Evolutionary conservation across 1,140 invertebrate species (phyloP).

Genomic region (Lasaia peninsularis): DNA sequence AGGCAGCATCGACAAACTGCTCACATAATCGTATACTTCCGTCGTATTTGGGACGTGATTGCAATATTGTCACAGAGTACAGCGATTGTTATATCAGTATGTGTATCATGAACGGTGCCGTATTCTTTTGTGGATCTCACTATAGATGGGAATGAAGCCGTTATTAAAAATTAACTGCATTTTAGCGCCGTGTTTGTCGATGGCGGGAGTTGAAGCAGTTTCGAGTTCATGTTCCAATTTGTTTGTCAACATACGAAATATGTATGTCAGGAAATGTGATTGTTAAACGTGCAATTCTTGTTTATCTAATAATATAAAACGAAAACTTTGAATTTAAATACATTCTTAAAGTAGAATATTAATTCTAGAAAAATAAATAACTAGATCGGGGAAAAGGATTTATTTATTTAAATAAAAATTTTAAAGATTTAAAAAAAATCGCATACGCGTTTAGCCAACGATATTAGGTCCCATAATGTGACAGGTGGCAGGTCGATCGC

Average conservation of each 20-base stretch:
- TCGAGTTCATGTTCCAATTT: slow-evolving; percentile 6
- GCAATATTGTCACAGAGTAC: slow-evolving; percentile 40
- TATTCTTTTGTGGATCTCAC: slow-evolving; percentile 42
- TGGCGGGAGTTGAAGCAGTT: not conserved
- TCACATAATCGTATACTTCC: slow-evolving; percentile 61
- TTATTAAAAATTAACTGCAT: slow-evolving; percentile 48
- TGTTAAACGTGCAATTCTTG: too few species aligned
- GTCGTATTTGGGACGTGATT: slow-evolving; percentile 57
- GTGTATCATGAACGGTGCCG: slow-evolving; percentile 41
- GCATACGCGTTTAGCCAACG: too few species aligned
- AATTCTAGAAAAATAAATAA: too few species aligned
- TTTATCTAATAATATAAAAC: too few species aligned
- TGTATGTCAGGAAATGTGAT: too few species aligned
- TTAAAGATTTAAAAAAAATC: too few species aligned
- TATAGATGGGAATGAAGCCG: slow-evolving; percentile 37
- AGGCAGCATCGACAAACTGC: slow-evolving; percentile 46
- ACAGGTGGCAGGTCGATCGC: too few species aligned
- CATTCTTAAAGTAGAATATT: too few species aligned
- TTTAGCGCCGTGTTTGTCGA: not conserved
- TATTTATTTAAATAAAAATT: too few species aligned
- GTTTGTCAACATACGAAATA: not conserved
- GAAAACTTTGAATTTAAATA: too few species aligned
- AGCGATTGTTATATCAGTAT: slow-evolving; percentile 31
- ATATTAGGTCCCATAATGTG: too few species aligned
- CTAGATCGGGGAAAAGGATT: too few species aligned